Percentiles rank a stretch among this genome's conserved stretches.
Evolutionary conservation across 1,140 invertebrate genomes (phyloP).

Genomic region (Bradysia coprophila): DNA sequence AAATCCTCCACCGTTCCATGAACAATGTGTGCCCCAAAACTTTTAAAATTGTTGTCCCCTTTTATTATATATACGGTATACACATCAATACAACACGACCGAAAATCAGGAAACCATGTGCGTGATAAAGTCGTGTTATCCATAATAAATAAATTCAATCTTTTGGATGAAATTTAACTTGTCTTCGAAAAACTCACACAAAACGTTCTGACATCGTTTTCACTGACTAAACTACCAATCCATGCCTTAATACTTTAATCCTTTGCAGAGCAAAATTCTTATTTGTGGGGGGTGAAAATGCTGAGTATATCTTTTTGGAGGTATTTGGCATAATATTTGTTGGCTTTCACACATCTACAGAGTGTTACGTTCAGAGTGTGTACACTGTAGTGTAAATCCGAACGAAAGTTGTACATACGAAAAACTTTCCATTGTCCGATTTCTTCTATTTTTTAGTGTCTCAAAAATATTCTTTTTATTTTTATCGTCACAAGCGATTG

Average conservation of each 20-base stretch:
- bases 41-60: no score
- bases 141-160: background rate
- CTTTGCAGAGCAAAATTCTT: background rate
- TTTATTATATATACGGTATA: no score
- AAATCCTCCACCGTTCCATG: no score
- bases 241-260: background rate
- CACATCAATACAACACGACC: no score
- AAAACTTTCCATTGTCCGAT: background rate
- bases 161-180: background rate
- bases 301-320: background rate
- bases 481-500: background rate
- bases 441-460: background rate
- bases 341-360: background rate
- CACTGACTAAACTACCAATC: background rate
- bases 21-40: no score
- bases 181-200: background rate
- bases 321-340: background rate
- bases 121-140: no score
- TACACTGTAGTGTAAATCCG: no score
- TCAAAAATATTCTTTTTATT: background rate
- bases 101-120: background rate
- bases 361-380: no score
- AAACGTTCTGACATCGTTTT: background rate
- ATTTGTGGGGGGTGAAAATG: background rate
- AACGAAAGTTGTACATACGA: no score